Evolutionary conservation across 2,888 invertebrate species (phyloP), one percentile per base, ranked within the genome.

Genomic region (Epinotia ramella): DNA sequence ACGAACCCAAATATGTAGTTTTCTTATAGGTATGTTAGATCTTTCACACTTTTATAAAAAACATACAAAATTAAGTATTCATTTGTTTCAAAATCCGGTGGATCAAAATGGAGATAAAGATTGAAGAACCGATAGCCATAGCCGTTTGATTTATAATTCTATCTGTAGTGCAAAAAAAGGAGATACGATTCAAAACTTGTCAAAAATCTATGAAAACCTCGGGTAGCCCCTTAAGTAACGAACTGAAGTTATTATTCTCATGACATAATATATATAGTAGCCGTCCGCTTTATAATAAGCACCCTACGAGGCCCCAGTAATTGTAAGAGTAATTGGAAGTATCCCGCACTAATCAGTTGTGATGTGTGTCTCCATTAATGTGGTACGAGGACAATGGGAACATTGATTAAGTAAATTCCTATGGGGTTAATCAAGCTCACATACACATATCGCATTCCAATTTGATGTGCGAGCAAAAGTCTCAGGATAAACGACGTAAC

Each of bases 381-480:
- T 63, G 70, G 63, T 62, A 49, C 28, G 49, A 49, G 20, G 24
- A 71, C 70, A 71, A 63, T 53, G 63, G 77, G 82, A 73, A 69
- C 78, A 81, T 80, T 79, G 69, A 73, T 69, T 78, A 49, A 49
- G 49, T 16, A 78, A 77, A 82, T 82, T 80, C 77, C 77, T 78
- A 53, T 77, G 33, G 56, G 65, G 66, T 53, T 62, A 62, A 62
- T 53, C 53, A 53, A 53, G 6, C n/a, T 53, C 6, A 16, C 16
- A 40, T 40, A 7, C 53, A 53, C 53, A 2, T 53, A 53, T 53
- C n/a, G 7, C 16, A 53, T 53, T 53, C 53, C 53, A n/a, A n/a
- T 53, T 53, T 53, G 53, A n/a, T 53, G n/a, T 13, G 46, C 16
- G 46, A 46, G 13, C 13, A 4, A 12, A 46, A 4, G 16, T 49